phyloP scores from a whole-genome alignment of 2,888 invertebrate genomes.

The Eupeodes luniger region DNA sequence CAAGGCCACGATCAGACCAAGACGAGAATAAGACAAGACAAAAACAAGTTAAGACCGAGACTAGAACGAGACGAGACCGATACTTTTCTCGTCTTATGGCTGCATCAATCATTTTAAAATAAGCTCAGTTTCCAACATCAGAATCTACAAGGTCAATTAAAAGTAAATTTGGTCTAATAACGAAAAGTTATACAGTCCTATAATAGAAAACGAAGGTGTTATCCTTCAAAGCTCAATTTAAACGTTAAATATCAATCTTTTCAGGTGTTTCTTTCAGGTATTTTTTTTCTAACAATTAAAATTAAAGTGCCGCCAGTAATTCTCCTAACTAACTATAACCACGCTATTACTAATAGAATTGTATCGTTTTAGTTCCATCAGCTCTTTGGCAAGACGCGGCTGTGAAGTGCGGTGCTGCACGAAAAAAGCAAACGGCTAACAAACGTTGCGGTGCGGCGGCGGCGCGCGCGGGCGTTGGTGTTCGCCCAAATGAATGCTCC shows the following conservation, averaged over 20 bases:
- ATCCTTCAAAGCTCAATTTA: conserved; percentile 8
- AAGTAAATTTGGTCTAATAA: not conserved
- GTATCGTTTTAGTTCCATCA: conserved; percentile 44
- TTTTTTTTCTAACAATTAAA: conserved; percentile 44
- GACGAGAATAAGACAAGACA: too few species aligned
- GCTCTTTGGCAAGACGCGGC: not conserved
- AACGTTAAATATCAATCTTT: conserved; percentile 15
- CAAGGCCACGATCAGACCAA: too few species aligned
- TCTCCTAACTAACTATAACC: conserved; percentile 35
- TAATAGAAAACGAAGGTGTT: not conserved
- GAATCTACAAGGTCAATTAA: not conserved
- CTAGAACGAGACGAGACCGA: too few species aligned
- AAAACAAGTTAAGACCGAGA: too few species aligned
- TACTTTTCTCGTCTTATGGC: too few species aligned
- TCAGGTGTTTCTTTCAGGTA: not conserved
- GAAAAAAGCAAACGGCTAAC: too few species aligned
- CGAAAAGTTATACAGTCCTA: not conserved
- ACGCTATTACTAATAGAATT: conserved; percentile 54
- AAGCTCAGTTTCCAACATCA: not conserved
- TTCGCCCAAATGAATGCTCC: conserved; percentile 48
- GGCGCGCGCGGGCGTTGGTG: not conserved
- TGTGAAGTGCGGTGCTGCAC: not conserved
- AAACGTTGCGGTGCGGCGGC: not conserved
- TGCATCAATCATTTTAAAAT: too few species aligned
- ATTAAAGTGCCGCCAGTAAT: conserved; percentile 44